Conservation (phyloP, 2,113 vertebrate genomes). For the Rhipidura dahli region DNA sequence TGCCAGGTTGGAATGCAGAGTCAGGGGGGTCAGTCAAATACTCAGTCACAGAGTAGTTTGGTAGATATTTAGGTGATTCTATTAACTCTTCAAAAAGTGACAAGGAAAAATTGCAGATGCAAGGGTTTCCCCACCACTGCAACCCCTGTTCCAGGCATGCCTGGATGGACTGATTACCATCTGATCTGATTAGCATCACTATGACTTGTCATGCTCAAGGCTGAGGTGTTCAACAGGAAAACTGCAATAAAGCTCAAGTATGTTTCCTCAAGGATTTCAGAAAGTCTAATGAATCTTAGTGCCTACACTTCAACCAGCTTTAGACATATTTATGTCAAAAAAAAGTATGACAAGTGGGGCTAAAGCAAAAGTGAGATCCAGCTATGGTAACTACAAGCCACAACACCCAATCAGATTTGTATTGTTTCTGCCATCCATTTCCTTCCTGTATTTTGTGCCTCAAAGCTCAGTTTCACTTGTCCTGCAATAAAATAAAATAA, state of each 20-base stretch:
- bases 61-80: neutral
- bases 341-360: neutral
- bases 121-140: neutral
- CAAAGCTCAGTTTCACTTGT: neutral
- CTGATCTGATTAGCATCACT: neutral
- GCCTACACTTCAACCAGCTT: neutral
- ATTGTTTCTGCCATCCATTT: neutral
- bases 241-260: neutral
- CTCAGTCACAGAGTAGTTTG: neutral
- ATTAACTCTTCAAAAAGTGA: neutral
- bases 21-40: accelerated
- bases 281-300: neutral
- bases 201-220: neutral
- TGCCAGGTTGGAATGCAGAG: neutral
- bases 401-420: neutral
- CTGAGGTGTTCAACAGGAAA: neutral
- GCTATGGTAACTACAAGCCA: neutral
- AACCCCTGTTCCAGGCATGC: neutral
- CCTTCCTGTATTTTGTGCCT: neutral
- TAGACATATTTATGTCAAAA: neutral
- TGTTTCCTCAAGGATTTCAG: neutral
- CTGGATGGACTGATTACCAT: neutral
- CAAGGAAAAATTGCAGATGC: neutral
- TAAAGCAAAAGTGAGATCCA: neutral
- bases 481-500: neutral